phyloP scores from a whole-genome alignment of 2,797 vertebrate species.

The Chaetophractus vellerosus region DNA sequence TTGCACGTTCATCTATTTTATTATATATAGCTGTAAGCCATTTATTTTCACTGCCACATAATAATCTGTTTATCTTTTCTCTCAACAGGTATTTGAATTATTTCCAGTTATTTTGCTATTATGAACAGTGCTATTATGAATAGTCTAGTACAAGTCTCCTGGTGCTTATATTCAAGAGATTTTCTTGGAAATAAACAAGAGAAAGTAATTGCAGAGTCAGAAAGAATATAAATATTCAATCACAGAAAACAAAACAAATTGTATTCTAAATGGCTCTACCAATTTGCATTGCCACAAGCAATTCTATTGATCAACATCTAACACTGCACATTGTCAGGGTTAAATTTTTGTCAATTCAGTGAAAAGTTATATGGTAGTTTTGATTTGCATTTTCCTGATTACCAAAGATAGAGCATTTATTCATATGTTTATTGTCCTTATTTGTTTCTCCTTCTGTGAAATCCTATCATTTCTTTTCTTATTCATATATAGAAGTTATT shows the following conservation, averaged over 20 bases:
- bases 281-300: neutral
- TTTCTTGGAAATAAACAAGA: neutral
- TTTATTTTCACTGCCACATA: neutral
- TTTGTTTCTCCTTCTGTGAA: constrained; percentile 32
- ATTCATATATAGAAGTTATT: neutral
- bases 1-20: no score
- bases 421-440: neutral
- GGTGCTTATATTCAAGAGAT: neutral
- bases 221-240: neutral
- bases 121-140: neutral
- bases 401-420: neutral
- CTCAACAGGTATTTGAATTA: neutral
- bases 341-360: neutral
- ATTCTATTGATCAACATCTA: neutral
- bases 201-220: neutral
- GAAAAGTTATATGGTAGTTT: neutral
- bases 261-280: neutral
- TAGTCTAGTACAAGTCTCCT: neutral
- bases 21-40: neutral
- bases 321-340: neutral
- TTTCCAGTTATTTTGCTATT: neutral
- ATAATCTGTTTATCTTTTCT: neutral
- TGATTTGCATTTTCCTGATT: constrained; percentile 3
- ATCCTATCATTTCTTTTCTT: constrained; percentile 19
- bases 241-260: neutral